Conservation (phyloP, 2,888 invertebrate species). For the Xestia c-nigrum region DNA sequence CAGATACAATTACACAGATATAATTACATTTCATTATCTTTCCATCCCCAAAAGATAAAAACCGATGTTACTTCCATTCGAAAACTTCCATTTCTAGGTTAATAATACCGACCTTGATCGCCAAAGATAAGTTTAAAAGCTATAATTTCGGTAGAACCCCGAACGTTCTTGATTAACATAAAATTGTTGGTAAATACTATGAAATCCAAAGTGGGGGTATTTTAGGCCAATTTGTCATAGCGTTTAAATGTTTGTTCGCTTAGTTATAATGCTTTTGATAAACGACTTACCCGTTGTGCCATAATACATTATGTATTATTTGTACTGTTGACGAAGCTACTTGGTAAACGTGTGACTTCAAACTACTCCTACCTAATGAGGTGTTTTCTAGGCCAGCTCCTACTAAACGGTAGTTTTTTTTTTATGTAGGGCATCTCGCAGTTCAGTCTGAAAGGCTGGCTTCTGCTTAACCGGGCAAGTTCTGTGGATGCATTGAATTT, state of each 20-base stretch:
- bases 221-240: constrained; percentile 25
- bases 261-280: not conserved
- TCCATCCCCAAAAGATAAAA: not conserved
- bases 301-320: not conserved
- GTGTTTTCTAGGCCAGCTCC: too few species aligned
- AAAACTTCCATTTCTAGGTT: not conserved
- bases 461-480: too few species aligned
- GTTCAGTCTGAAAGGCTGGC: too few species aligned
- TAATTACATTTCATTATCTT: not conserved
- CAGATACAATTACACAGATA: not conserved
- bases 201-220: not conserved
- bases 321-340: not conserved
- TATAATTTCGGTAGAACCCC: constrained; percentile 6
- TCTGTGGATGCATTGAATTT: too few species aligned
- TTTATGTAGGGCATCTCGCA: too few species aligned
- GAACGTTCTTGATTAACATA: constrained; percentile 38
- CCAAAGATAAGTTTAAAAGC: constrained; percentile 23
- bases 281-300: constrained; percentile 3
- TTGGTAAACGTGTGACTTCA: not conserved
- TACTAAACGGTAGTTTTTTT: too few species aligned
- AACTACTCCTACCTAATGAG: not conserved
- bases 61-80: not conserved
- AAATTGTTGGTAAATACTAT: constrained; percentile 26
- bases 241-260: constrained; percentile 19
- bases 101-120: constrained; percentile 11